Conservation (phyloP, 2,797 vertebrate species). For the Hemitrygon akajei region DNA sequence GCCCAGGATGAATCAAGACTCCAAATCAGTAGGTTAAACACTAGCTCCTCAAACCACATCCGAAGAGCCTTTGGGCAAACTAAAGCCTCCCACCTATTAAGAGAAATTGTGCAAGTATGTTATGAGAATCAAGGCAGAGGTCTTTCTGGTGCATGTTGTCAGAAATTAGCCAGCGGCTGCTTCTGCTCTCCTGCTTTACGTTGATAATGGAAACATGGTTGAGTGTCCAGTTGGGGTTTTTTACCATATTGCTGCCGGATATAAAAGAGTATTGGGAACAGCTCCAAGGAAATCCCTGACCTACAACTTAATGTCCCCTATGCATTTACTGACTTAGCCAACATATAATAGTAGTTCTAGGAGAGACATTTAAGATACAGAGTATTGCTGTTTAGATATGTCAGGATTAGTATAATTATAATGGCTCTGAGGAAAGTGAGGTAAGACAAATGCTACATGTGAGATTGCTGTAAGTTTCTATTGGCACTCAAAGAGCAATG, state of each 20-base stretch:
- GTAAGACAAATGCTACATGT: background rate
- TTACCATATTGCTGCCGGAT: background rate
- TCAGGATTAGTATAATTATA: background rate
- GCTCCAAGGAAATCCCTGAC: constrained; percentile 6
- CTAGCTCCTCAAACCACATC: background rate
- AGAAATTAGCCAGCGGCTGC: background rate
- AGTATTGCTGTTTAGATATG: background rate
- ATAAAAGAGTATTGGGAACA: background rate
- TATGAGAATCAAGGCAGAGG: background rate
- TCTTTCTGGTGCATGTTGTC: background rate
- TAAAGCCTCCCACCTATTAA: background rate
- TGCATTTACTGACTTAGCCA: background rate
- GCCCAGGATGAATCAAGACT: background rate
- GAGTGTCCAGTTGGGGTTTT: background rate
- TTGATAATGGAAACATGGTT: background rate
- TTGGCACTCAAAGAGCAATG: background rate
- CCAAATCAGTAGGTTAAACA: background rate
- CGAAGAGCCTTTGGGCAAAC: background rate
- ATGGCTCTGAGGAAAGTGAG: background rate
- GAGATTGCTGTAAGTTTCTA: constrained; percentile 4
- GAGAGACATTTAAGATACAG: background rate
- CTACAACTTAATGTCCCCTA: background rate
- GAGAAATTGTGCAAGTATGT: background rate
- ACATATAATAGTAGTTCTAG: background rate
- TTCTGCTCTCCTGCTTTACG: background rate